A percentile compares a stretch with the other conserved stretches of the same genome.
These are phyloP conservation scores for Zelostemma sp. DNA, from an alignment of 1,140 invertebrate species.

Conservation along the genomic window DNA sequence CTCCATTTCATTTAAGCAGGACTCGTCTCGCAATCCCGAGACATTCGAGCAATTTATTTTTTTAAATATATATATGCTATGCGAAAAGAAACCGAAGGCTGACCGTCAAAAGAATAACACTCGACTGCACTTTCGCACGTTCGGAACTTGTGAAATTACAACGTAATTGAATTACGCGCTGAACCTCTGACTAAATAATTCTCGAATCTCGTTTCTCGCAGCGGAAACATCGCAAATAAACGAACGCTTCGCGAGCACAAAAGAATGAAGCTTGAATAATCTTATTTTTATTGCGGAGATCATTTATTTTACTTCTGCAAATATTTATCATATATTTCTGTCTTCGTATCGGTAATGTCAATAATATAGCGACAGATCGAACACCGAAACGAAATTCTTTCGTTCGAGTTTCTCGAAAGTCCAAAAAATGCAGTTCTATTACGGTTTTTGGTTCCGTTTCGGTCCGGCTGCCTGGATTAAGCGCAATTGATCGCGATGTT, in stretches of 20 bases:
- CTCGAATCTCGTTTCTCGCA: too few species aligned
- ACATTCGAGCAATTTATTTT: conserved; percentile 24
- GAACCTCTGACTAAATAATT: too few species aligned
- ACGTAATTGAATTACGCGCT: conserved; percentile 6
- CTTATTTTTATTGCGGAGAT: too few species aligned
- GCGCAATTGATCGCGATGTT: conserved; percentile 11
- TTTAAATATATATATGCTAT: conserved; percentile 18
- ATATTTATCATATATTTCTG: background rate
- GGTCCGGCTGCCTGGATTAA: conserved; percentile 19
- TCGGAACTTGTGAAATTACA: too few species aligned
- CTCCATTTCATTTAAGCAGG: conserved; percentile 23
- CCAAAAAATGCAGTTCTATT: background rate
- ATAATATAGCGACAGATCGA: conserved; percentile 1
- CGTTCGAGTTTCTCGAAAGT: background rate
- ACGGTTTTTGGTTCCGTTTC: background rate
- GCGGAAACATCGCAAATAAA: too few species aligned
- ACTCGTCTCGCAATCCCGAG: conserved; percentile 11
- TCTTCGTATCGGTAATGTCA: conserved; percentile 1
- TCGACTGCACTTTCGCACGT: too few species aligned
- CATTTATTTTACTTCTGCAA: too few species aligned
- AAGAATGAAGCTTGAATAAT: too few species aligned
- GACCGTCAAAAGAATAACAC: background rate
- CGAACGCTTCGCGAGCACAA: too few species aligned
- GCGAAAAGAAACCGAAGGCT: conserved; percentile 4
- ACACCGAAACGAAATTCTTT: background rate